These are phyloP conservation scores for Dugesia japonica DNA, from an alignment of 2,888 invertebrate genomes.

Conservation along the genomic window DNA sequence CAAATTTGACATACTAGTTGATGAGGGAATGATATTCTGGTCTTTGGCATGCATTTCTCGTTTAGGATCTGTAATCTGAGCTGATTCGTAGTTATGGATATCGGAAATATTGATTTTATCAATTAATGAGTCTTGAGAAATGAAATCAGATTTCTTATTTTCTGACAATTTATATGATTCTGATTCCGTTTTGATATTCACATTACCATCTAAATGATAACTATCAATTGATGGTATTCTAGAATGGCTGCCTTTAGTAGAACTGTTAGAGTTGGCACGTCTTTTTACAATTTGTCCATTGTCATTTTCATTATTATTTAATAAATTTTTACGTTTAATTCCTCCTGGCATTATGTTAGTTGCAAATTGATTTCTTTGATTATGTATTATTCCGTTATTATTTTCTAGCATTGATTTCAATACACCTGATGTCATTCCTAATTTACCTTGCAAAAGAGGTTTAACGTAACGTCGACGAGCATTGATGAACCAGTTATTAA, in stretches of 20 bases:
- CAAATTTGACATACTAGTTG: neutral
- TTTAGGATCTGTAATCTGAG: neutral
- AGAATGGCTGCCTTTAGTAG: neutral
- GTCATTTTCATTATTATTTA: constrained; percentile 12
- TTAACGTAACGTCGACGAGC: constrained; percentile 35
- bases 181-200: neutral
- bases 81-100: neutral
- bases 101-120: constrained; percentile 4
- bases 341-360: neutral
- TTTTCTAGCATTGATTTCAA: constrained; percentile 24
- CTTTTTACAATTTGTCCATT: neutral
- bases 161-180: neutral
- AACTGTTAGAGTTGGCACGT: neutral
- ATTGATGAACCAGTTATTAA: constrained; percentile 36
- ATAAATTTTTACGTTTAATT: neutral
- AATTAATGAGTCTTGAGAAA: neutral
- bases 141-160: neutral
- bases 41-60: constrained; percentile 14
- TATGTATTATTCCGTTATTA: neutral
- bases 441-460: constrained; percentile 33
- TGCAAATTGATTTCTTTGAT: constrained; percentile 9
- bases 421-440: constrained; percentile 27
- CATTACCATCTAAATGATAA: constrained; percentile 1
- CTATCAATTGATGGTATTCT: neutral
- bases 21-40: constrained; percentile 2